Percentiles rank a stretch among this genome's conserved stretches.
Evolutionary conservation across 2,797 vertebrate genomes (phyloP).

Genomic region (Spatula clypeata): DNA sequence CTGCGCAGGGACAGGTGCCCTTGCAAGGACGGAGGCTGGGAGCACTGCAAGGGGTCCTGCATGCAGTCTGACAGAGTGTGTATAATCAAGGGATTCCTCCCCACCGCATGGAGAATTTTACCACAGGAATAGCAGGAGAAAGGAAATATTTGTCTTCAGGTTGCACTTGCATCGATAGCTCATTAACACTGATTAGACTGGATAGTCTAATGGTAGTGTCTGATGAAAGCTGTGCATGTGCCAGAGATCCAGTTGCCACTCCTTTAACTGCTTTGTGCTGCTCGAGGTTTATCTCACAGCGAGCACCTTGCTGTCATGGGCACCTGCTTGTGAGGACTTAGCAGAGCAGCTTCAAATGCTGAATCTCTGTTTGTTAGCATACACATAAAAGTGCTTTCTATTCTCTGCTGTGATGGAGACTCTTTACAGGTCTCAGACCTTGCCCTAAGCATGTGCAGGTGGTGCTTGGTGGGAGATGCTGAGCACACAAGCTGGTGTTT

Average conservation of each 20-base stretch:
- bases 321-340: not conserved
- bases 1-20: not conserved
- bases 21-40: not conserved
- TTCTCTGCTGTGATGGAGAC: not conserved
- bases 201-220: not conserved
- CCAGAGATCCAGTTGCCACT: not conserved
- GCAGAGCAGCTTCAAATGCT: not conserved
- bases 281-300: not conserved
- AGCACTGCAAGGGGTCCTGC: not conserved
- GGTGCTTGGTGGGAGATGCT: not conserved
- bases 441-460: not conserved
- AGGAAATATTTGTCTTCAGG: not conserved
- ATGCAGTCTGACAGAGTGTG: not conserved
- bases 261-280: not conserved
- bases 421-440: not conserved
- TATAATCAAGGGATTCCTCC: not conserved
- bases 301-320: accelerated
- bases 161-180: not conserved
- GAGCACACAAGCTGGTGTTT: not conserved
- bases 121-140: not conserved
- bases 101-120: not conserved
- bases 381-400: accelerated
- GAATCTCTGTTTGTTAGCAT: not conserved
- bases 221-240: not conserved
- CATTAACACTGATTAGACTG: not conserved